Evolutionary conservation across 2,888 invertebrate species (phyloP), one percentile per base, ranked within the genome.

Genomic region (Cephus rjabovi): DNA sequence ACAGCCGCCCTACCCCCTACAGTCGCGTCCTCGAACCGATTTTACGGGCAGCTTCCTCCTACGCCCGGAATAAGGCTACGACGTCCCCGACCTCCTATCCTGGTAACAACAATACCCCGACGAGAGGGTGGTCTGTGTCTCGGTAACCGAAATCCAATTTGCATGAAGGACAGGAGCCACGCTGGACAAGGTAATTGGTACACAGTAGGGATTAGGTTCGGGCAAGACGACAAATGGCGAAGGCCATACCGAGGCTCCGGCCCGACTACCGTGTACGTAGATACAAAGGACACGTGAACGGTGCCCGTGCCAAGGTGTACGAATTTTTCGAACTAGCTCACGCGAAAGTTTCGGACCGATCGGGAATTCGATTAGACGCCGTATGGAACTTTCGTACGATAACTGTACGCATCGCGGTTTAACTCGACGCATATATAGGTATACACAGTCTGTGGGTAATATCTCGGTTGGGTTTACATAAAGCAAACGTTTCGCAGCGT

Each of bases 71-170:
- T 37, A 35, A 74, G 30, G 74, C 34, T 12, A 1, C 74, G 35
- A 30, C 74, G 34, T 30, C 35, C 35, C 12, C 73, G 30, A 12
- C 33, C 34, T 77, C 73, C 34, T 70, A 12, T 34, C n/a, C 77
- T 34, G 56, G 76, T 30, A 40, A 68, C 35, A 40, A 73, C 35
- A 74, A 69, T 30, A 73, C 74, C 79, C 79, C 81, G 71, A 33
- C 71, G 71, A 23, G 71, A 71, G 31, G 71, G 71, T 31, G 71
- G 71, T 77, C 81, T 68, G 31, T 74, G 77, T 77, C 78, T 74
- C 82, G 75, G 84, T 81, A 83, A 88, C 87, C 88, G 84, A 89
- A 86, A 89, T 88, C 89, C 89, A 90, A 90, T 90, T 89, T 90
- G 89, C 89, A 89, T 89, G 85, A 87, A 87, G 83, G 81, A 81